phyloP scores from a whole-genome alignment of 2,888 invertebrate genomes.

The Mamestra brassicae region DNA sequence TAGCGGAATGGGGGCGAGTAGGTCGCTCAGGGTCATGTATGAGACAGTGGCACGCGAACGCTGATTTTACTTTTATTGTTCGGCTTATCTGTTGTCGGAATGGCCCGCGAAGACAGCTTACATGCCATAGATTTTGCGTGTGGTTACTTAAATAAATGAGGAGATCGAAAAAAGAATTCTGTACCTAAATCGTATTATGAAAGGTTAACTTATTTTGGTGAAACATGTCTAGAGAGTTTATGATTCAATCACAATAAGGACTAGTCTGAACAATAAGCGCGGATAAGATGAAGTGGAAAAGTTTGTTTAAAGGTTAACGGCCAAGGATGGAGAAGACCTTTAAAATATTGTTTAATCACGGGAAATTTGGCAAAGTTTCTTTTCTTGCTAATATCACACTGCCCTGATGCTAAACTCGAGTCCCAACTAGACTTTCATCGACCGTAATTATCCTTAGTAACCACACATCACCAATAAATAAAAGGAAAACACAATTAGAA shows the following conservation, averaged over 20 bases:
- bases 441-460: not conserved
- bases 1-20: constrained; percentile 71
- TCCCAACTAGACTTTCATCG: not conserved
- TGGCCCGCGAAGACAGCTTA: constrained; percentile 52
- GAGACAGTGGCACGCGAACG: constrained; percentile 74
- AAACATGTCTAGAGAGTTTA: not conserved
- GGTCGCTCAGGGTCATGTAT: constrained; percentile 75
- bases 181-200: constrained; percentile 1
- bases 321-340: constrained; percentile 1
- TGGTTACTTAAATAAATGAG: constrained; percentile 38
- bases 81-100: constrained; percentile 50
- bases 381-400: not conserved
- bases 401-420: not conserved
- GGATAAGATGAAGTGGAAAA: not conserved
- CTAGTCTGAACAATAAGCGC: not conserved
- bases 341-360: not conserved
- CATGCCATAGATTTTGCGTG: constrained; percentile 51
- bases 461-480: constrained; percentile 14
- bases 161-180: constrained; percentile 1
- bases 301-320: not conserved
- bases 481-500: constrained; percentile 40
- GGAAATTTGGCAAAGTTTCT: not conserved
- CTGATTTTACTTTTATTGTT: constrained; percentile 68
- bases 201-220: not conserved
- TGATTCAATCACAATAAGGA: not conserved